Evolutionary conservation across 2,113 vertebrate species (phyloP), one percentile per base, ranked within the genome.

Genomic region (Archocentrus centrarchus): DNA sequence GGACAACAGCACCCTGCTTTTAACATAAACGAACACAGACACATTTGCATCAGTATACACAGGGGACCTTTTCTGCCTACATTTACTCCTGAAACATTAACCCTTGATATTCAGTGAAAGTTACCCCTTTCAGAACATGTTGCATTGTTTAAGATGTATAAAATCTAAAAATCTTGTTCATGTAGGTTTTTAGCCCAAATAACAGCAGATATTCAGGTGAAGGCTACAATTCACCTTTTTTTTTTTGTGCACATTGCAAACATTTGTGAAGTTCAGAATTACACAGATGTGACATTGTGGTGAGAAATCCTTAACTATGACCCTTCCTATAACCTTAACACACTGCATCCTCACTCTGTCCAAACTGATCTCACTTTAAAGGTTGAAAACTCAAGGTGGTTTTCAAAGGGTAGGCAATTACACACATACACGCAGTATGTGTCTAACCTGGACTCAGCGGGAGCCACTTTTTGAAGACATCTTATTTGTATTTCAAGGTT

Each of bases 401-500:
- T 86, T 85, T 88, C 70, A 86, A 75, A 89, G 80, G 60, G 53
- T 62, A 73, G 60, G 37, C 70, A 70, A 22, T 60, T 47, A 78
- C 64, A 80, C 73, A 70, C 60, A 68, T 59, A 80, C 59, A 75
- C 86, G 75, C 60, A 11, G 15, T 7, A 18, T 44, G 41, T 86
- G 80, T 70, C 32, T 79, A 59, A 32, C 53, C 41, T 77, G 62
- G 64, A 82, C 84, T 84, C 59, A 59, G 68, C 75, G 81, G 83
- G 79, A 89, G 57, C 20, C 9, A 5, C 60, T 68, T 80, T 89
- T 90, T 91, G 86, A 89, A 86, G 77, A 86, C 79, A 82, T 88
- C 64, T 76, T 89, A 86, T 92, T 93, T 90, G 80, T 88, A 83
- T 89, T 94, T 91, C 82, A 88, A 91, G 91, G 77, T 90, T 84